Conservation (phyloP, 2,888 invertebrate genomes). For the Leucophora obtusa region DNA sequence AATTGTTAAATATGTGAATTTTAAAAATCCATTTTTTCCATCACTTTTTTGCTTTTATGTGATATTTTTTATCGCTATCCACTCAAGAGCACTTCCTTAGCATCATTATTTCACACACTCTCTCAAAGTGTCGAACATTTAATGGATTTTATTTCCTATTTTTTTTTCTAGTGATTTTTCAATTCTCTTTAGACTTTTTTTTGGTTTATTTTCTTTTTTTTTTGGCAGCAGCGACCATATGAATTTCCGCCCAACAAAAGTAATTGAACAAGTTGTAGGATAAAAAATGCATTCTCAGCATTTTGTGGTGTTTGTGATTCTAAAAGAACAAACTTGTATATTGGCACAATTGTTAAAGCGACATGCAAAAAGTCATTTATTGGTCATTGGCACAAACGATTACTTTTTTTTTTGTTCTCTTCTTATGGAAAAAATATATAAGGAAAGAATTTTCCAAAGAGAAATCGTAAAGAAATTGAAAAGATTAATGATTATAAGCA, state of each 20-base stretch:
- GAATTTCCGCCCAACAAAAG: slow-evolving; percentile 31
- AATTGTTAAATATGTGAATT: neutral
- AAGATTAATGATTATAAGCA: slow-evolving; percentile 50
- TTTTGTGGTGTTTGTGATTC: slow-evolving; percentile 6
- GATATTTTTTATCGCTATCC: slow-evolving; percentile 21
- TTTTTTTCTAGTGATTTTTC: slow-evolving; percentile 20
- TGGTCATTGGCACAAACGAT: slow-evolving; percentile 35
- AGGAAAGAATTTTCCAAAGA: neutral
- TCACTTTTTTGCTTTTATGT: neutral
- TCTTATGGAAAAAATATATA: neutral
- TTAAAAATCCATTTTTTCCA: neutral
- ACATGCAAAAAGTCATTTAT: slow-evolving; percentile 37
- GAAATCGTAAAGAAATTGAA: neutral
- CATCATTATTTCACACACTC: slow-evolving; percentile 53
- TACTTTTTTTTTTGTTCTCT: neutral
- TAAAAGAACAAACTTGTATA: slow-evolving; percentile 3
- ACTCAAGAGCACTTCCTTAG: slow-evolving; percentile 32
- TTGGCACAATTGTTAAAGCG: slow-evolving; percentile 33
- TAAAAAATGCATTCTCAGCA: slow-evolving; percentile 41
- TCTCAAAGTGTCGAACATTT: slow-evolving; percentile 48
- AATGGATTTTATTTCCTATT: slow-evolving; percentile 35
- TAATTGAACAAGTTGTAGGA: neutral
- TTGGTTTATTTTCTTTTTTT: neutral
- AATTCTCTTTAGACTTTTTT: slow-evolving; percentile 20
- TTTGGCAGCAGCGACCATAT: slow-evolving; percentile 46